phyloP scores from a whole-genome alignment of 1,140 invertebrate genomes.

The Eumeta japonica region DNA sequence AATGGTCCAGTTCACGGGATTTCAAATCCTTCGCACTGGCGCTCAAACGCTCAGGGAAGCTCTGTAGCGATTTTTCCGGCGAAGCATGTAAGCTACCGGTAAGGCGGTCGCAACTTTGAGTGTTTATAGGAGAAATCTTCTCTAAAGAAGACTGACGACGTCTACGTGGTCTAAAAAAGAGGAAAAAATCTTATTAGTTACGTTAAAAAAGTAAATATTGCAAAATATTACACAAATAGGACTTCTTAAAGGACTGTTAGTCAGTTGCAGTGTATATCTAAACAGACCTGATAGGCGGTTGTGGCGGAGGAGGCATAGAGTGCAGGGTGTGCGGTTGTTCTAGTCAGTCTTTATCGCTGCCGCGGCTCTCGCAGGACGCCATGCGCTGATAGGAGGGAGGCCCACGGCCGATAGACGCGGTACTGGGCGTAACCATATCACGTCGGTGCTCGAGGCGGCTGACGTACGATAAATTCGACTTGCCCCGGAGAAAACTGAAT shows the following conservation, averaged over 20 bases:
- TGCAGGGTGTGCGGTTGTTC: constrained; percentile 60
- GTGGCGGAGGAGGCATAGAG: too few relatives aligned
- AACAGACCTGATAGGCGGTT: constrained; percentile 54
- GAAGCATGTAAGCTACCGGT: constrained; percentile 33
- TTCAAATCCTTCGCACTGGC: constrained; percentile 30
- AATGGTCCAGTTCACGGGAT: constrained; percentile 22
- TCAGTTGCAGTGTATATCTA: too few relatives aligned
- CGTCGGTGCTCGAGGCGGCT: constrained; percentile 50
- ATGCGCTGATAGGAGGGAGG: constrained; percentile 78
- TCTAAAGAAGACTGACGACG: constrained; percentile 43
- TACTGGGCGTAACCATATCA: constrained; percentile 63
- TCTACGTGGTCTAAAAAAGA: constrained; percentile 39
- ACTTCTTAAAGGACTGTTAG: too few relatives aligned
- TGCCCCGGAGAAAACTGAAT: constrained; percentile 77
- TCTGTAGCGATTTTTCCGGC: constrained; percentile 38
- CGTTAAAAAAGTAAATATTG: constrained; percentile 3
- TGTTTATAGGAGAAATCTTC: constrained; percentile 30
- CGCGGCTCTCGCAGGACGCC: constrained; percentile 78
- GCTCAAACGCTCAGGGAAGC: constrained; percentile 39
- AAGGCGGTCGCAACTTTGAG: constrained; percentile 68
- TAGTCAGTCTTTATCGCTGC: constrained; percentile 79
- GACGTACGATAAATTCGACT: constrained; percentile 56
- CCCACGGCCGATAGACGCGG: constrained; percentile 61
- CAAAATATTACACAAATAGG: too few relatives aligned
- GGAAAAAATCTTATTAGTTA: constrained; percentile 6